Percentiles rank a stretch among this genome's conserved stretches.
Conservation (phyloP, 2,888 invertebrate species). For the Idaea straminata region DNA sequence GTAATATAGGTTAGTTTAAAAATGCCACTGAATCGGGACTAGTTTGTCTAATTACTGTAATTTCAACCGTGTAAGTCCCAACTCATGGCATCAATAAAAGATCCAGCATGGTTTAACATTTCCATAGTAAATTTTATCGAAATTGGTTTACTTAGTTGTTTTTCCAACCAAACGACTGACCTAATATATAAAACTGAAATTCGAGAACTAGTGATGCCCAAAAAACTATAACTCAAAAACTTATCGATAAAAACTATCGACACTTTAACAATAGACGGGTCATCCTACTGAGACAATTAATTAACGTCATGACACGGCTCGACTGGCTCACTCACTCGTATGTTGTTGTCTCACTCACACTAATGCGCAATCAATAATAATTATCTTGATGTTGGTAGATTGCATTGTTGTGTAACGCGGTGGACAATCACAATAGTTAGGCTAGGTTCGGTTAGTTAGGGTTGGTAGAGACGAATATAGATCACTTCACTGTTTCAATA, state of each 20-base stretch:
- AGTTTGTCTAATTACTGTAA: no score
- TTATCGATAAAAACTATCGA: background rate
- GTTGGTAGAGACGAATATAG: background rate
- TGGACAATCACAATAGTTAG: conserved; percentile 9
- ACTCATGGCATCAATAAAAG: no score
- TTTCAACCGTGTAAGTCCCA: no score
- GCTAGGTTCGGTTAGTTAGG: background rate
- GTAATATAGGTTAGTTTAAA: no score
- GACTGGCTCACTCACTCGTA: conserved; percentile 30
- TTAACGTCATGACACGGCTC: background rate
- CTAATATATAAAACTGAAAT: no score
- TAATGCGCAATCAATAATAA: conserved; percentile 79
- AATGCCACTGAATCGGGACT: no score
- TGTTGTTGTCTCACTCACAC: conserved; percentile 38
- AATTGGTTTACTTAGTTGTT: no score
- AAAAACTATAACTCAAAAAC: background rate
- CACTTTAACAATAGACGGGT: background rate
- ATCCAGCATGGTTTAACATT: no score
- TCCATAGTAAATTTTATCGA: no score
- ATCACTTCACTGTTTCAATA: background rate
- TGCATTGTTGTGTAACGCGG: conserved; percentile 53
- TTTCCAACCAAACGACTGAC: no score
- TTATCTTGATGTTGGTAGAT: conserved; percentile 72
- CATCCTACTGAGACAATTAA: conserved; percentile 1
- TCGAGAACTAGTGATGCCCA: background rate